Conservation (phyloP, 2,113 vertebrate genomes). For the Sorex araneus region DNA sequence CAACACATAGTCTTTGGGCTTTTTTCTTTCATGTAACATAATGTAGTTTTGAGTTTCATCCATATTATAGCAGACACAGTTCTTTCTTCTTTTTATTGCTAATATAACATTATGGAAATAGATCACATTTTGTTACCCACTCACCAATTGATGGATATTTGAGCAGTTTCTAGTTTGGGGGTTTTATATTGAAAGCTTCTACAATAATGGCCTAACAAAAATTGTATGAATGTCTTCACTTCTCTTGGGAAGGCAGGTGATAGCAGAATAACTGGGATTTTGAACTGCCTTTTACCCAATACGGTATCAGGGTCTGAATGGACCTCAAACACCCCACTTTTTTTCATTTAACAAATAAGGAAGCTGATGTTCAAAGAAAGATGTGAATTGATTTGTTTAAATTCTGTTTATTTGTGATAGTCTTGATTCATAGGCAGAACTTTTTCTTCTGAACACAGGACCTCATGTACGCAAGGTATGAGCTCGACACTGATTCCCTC, state of each 20-base stretch:
- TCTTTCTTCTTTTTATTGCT: slow-evolving; percentile 22
- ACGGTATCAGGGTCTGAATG: neutral
- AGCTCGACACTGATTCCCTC: too few relatives aligned
- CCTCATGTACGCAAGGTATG: too few relatives aligned
- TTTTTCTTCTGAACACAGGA: neutral
- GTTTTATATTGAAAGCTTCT: neutral
- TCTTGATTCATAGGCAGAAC: slow-evolving; percentile 30
- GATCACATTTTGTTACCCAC: neutral
- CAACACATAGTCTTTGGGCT: neutral
- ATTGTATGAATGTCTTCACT: neutral
- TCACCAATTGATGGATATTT: neutral
- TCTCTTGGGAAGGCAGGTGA: neutral
- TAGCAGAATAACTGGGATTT: neutral
- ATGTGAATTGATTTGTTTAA: neutral
- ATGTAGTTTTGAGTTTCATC: neutral
- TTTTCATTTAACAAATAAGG: slow-evolving; percentile 31
- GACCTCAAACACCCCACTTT: neutral
- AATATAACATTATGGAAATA: neutral
- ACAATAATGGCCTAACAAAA: neutral
- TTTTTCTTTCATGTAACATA: slow-evolving; percentile 3
- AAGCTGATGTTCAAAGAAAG: slow-evolving; percentile 44
- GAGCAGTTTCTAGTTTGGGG: neutral
- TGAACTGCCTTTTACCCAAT: neutral
- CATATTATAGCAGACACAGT: neutral
- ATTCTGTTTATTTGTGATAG: neutral